Percentiles rank a stretch among this genome's conserved stretches.
These are phyloP conservation scores for Metallyticus violacea DNA, from an alignment of 2,888 invertebrate species.

Conservation along the genomic window DNA sequence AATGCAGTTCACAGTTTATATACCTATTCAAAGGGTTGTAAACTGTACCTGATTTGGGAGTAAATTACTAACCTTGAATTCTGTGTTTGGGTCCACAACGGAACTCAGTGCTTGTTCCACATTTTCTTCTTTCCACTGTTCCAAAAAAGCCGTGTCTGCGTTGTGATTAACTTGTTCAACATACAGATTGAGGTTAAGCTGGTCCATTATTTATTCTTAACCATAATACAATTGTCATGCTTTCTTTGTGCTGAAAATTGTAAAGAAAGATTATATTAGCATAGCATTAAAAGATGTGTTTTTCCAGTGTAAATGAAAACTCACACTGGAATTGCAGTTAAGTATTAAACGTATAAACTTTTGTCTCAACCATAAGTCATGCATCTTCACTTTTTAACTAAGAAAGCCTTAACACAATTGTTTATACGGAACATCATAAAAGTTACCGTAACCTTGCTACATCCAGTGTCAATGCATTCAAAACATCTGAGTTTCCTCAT, in stretches of 20 bases:
- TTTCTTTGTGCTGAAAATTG: not conserved
- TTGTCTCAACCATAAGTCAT: too few species aligned
- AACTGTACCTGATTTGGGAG: too few species aligned
- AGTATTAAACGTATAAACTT: too few species aligned
- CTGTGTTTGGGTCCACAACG: slow-evolving; percentile 32
- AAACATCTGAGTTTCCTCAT: not conserved
- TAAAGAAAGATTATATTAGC: not conserved
- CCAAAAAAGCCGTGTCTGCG: not conserved
- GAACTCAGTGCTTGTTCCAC: slow-evolving; percentile 19
- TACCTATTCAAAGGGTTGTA: too few species aligned
- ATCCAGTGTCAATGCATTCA: not conserved
- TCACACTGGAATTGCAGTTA: too few species aligned
- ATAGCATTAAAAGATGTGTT: not conserved
- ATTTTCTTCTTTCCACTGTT: slow-evolving; percentile 3
- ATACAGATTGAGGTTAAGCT: slow-evolving; percentile 23
- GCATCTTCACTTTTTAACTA: too few species aligned
- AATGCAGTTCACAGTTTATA: too few species aligned
- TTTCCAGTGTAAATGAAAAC: too few species aligned
- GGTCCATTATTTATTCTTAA: slow-evolving; percentile 21
- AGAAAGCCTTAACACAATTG: not conserved
- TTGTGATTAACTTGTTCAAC: slow-evolving; percentile 30
- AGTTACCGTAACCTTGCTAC: not conserved
- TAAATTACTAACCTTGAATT: slow-evolving; percentile 29
- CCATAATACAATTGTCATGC: not conserved
- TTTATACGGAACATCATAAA: not conserved